A percentile compares a stretch with the other conserved stretches of the same genome.
Conservation (phyloP, 2,113 vertebrate species). For the Leptocoma aspasia region DNA sequence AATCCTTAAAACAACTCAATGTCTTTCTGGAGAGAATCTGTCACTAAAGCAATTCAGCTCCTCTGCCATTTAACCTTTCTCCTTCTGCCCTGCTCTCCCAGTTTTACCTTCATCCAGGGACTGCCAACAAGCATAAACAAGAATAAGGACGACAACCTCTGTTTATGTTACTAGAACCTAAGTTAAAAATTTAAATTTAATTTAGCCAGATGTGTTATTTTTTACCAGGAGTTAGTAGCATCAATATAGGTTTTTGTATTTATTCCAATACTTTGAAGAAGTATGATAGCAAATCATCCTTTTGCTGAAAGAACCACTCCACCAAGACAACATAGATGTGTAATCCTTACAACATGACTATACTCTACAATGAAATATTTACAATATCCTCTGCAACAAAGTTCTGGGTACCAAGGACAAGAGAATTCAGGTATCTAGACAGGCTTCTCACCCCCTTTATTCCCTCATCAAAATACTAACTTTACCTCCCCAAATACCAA, state of each 20-base stretch:
- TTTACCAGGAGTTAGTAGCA: background rate
- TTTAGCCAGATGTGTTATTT: background rate
- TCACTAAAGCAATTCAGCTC: conserved; percentile 61
- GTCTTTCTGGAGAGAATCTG: conserved; percentile 48
- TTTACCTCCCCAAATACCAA: background rate
- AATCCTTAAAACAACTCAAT: conserved; percentile 66
- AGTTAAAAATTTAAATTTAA: background rate
- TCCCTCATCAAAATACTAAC: background rate
- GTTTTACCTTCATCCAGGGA: background rate
- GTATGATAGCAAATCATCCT: background rate
- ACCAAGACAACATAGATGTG: background rate
- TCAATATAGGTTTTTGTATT: background rate
- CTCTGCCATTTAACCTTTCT: conserved; percentile 54
- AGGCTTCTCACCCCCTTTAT: background rate
- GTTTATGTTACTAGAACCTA: background rate
- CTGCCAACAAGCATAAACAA: background rate
- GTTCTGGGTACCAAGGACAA: background rate
- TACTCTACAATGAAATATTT: background rate
- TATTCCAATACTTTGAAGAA: background rate
- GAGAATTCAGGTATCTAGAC: background rate
- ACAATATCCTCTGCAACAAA: background rate
- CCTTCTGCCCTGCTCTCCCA: background rate
- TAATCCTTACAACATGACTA: background rate
- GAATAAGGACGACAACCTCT: background rate
- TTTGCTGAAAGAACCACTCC: background rate